Percentiles rank a stretch among this genome's conserved stretches.
Conservation (phyloP, 2,797 vertebrate genomes). For the Sebastes kiyomatsui region DNA sequence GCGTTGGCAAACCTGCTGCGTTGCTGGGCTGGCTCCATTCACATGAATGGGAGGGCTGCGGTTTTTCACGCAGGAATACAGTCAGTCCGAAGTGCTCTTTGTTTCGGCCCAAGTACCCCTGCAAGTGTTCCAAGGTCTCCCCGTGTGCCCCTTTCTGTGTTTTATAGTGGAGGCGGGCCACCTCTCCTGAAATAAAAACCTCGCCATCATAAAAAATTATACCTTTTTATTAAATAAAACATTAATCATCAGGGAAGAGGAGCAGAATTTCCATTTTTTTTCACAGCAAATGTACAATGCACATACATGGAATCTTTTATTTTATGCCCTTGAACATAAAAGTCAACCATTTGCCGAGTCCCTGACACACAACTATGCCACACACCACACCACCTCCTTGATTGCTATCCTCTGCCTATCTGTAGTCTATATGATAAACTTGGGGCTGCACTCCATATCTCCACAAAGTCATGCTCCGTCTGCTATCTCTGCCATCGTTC, state of each 20-base stretch:
- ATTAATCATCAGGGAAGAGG: not conserved
- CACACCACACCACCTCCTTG: conserved; percentile 32
- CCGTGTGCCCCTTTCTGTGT: not conserved
- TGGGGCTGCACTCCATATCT: conserved; percentile 47
- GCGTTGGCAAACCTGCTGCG: not conserved
- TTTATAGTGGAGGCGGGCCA: not conserved
- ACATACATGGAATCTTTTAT: not conserved
- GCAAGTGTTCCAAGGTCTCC: not conserved
- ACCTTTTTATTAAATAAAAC: not conserved
- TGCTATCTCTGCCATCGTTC: conserved; percentile 61
- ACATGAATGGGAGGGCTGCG: not conserved
- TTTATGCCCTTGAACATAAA: conserved; percentile 37
- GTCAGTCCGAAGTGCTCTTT: not conserved
- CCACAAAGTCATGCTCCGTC: conserved; percentile 41
- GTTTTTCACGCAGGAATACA: not conserved
- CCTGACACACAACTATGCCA: conserved; percentile 2
- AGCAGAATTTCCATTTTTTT: not conserved
- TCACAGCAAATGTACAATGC: not conserved
- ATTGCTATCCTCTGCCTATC: conserved; percentile 32
- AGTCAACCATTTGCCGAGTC: conserved; percentile 34
- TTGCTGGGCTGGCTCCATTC: not conserved
- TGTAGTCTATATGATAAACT: conserved; percentile 53
- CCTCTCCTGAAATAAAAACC: not conserved
- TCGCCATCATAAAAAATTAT: not conserved
- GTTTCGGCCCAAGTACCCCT: not conserved